A percentile compares a stretch with the other conserved stretches of the same genome.
phyloP scores from a whole-genome alignment of 2,888 invertebrate species.

The Globia sparganii region DNA sequence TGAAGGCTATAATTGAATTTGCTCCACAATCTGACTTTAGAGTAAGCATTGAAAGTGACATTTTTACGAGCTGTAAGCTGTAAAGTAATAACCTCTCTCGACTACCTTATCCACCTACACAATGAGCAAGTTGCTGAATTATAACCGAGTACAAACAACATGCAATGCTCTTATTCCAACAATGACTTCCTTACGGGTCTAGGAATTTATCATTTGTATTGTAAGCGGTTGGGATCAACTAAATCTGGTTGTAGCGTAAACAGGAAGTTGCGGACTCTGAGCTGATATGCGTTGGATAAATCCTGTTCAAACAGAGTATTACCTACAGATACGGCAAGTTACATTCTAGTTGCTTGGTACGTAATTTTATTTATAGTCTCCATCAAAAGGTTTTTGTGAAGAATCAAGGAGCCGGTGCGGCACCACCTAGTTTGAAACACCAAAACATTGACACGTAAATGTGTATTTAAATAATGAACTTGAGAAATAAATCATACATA shows the following conservation, averaged over 20 bases:
- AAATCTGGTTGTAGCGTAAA: constrained; percentile 55
- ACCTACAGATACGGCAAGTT: constrained; percentile 23
- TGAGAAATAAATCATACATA: constrained; percentile 16
- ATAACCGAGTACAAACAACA: constrained; percentile 39
- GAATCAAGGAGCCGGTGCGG: constrained; percentile 4
- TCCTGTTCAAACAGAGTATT: constrained; percentile 50
- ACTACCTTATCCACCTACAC: constrained; percentile 38
- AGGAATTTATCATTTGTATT: constrained; percentile 60
- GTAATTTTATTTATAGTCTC: constrained; percentile 44
- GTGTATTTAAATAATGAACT: constrained; percentile 3
- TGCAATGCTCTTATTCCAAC: constrained; percentile 47
- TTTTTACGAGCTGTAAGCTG: constrained; percentile 57
- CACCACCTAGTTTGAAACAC: not conserved
- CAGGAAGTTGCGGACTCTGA: constrained; percentile 45
- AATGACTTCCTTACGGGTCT: constrained; percentile 53
- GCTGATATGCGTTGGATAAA: constrained; percentile 45
- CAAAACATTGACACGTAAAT: constrained; percentile 3
- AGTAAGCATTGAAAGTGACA: constrained; percentile 50
- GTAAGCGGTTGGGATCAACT: constrained; percentile 55
- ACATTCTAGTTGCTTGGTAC: constrained; percentile 28
- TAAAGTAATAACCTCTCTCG: constrained; percentile 58
- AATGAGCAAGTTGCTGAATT: constrained; percentile 40
- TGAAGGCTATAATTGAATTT: constrained; percentile 16
- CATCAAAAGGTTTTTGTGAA: constrained; percentile 24
- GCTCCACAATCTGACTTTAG: constrained; percentile 45